Evolutionary conservation across 2,797 vertebrate genomes (phyloP), one percentile per base, ranked within the genome.

Genomic region (Atherinosoma microstoma): DNA sequence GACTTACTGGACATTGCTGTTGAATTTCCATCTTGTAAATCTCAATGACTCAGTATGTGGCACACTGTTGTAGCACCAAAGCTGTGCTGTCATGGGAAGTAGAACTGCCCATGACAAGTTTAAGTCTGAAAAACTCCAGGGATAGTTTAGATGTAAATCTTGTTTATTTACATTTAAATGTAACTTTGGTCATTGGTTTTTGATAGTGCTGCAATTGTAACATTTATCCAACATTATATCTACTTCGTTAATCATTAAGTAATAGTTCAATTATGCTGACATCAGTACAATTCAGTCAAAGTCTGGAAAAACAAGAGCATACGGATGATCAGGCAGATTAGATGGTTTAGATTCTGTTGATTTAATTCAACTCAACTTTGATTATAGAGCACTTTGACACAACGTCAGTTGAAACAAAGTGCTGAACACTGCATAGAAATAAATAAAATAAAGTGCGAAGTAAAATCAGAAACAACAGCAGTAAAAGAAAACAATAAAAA

Each of bases 11-110:
- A 79, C 78, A 67, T 29, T 76, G 45, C 27, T 56, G 58, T 70
- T 9, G 73, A 15, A 73, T 89, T 84, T 84, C 67, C 79, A 86
- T 57, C 30, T 15, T 54, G 62, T 83, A 79, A 87, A 78, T 58
- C 3, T 49, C 36, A 9, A 27, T 80, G 75, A 75, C 70, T 77
- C 71, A 72, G 8, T 45, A 22, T 51, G 38, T 84, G 73, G 61
- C 76, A 67, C 64, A 61, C 35, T 53, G 49, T 56, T 59, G 60
- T 24, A 20, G 58, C 49, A 64, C 42, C 30, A 38, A 34, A n/a
- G 42, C 34, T 32, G 32, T 47, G 12, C 35, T 15, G 53, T 13
- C 65, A 2, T 63, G 6, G 47, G 15, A 22, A 16, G 15, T 58
- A 62, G 32, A 73, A 47, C 30, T 40, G 18, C 15, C 32, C 3